Base-by-base conservation (phyloP, 2,888 invertebrate genomes). In the Tubulanus polymorphus region DNA sequence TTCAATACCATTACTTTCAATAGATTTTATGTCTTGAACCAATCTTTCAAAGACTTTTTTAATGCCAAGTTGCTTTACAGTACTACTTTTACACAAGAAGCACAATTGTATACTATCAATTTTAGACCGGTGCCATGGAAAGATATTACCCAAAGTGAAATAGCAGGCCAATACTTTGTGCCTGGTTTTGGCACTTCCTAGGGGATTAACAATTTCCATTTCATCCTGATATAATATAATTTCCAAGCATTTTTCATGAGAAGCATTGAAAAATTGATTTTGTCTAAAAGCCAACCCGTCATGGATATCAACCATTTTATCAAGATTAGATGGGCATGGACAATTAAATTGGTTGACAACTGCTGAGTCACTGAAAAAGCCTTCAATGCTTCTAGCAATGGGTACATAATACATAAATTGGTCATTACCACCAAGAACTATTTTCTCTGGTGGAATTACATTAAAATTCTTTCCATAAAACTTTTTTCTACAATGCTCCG, bases 161-260 rank as follows among this genome's bases (percentile, higher is more conserved):
- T 41, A 41, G 15, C 18, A 18, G 6, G 20, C 41, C 18, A 41
- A 8, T 41, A 41, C 20, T 23, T 41, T 41, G 15, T 41, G 41
- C 15, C 23, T 41, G 6, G 18, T 41, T 23, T 15, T 41, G 6
- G 20, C 41, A 41, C 20, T 20, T 8, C 41, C 41, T 20, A 41
- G 41, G 5, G 41, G 15, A 41, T 41, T 8, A 3, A 23, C 41
- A 8, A 41, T 23, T 41, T 41, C 41, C 18, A 41, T 20, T 18
- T 18, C 41, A 41, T 41, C 41, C 15, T 41, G 41, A 41, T 41
- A 41, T 41, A 41, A n/a, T n/a, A n/a, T n/a, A n/a, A n/a, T n/a
- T n/a, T n/a, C n/a, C n/a, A n/a, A n/a, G n/a, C n/a, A n/a, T n/a
- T n/a, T n/a, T n/a, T n/a, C n/a, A n/a, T n/a, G n/a, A n/a, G n/a